Base-by-base conservation (phyloP, 2,888 invertebrate species). In the Sinohyriopsis cumingii region DNA sequence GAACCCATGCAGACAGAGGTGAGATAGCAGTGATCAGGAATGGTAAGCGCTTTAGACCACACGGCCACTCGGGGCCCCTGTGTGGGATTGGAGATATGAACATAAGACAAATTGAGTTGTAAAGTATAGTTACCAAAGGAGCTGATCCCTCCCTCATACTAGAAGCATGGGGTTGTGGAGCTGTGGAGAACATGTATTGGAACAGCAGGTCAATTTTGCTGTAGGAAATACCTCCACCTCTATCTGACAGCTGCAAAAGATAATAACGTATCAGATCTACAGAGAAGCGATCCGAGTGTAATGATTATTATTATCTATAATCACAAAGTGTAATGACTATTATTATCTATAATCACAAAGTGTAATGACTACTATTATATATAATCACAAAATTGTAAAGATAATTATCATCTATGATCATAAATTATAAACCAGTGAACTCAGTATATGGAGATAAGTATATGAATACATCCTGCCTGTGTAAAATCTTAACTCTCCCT, bases 181-280 rank as follows among this genome's bases (percentile, higher is more conserved):
- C 99, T 2, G 99, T 99, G 68, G 97, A 97, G 92, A 98, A 99
- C 98, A 99, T 98, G 91, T 99, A 99, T 90, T 99, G 97, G 92
- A 99, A 99, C 28, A 99, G 92, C 60, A 95, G 93, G 85, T 98
- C 97, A 1, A 89, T 82, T 59, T 89, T 88, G 53, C 86, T 86
- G 78, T 98, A 93, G 0, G 97, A 94, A 79, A 99, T 98, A 64
- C 99, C 99, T 76, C 99, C 99, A 56, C 99, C 99, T 81, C 94
- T 93, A 90, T 99, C 99, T 0, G 96, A 95, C 91, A 99, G 93
- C 97, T 97, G 90, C 12, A 81, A 77, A 59, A 61, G n/a, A 25
- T 53, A 45, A 55, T 61, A 61, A 65, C 22, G 19, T 5, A 28
- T n/a, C 24, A 33, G 20, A 67, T 25, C 25, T 56, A 28, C 4